Conservation (phyloP, 2,797 vertebrate species). For the Trachops cirrhosus region DNA sequence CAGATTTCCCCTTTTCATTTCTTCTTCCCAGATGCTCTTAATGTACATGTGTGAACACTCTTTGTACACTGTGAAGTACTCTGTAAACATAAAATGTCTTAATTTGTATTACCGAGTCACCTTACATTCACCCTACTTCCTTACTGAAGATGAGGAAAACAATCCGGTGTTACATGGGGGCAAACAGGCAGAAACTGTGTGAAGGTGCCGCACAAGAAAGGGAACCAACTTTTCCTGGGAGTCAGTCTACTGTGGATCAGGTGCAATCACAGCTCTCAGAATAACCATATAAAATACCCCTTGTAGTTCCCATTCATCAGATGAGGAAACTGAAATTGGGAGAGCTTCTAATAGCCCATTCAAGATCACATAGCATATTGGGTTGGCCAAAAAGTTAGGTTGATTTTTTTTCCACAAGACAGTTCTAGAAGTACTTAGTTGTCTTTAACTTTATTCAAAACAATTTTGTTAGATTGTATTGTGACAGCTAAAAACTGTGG, state of each 20-base stretch:
- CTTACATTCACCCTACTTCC: not conserved
- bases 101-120: not conserved
- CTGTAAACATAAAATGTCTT: not conserved
- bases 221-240: not conserved
- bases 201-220: not conserved
- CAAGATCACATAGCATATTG: not conserved
- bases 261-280: not conserved
- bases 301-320: not conserved
- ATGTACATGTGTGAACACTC: not conserved
- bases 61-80: not conserved
- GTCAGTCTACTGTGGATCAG: too few species aligned
- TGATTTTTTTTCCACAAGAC: too few species aligned
- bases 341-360: not conserved
- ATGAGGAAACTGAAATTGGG: not conserved
- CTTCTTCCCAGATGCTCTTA: not conserved
- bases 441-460: too few species aligned
- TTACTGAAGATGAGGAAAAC: not conserved
- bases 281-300: not conserved
- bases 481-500: too few species aligned
- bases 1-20: not conserved
- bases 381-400: too few species aligned
- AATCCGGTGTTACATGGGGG: not conserved
- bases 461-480: too few species aligned
- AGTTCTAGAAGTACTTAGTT: too few species aligned
- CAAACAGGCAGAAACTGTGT: not conserved